Conservation (phyloP, 2,888 invertebrate genomes). For the Scaptomyza polygonia region DNA sequence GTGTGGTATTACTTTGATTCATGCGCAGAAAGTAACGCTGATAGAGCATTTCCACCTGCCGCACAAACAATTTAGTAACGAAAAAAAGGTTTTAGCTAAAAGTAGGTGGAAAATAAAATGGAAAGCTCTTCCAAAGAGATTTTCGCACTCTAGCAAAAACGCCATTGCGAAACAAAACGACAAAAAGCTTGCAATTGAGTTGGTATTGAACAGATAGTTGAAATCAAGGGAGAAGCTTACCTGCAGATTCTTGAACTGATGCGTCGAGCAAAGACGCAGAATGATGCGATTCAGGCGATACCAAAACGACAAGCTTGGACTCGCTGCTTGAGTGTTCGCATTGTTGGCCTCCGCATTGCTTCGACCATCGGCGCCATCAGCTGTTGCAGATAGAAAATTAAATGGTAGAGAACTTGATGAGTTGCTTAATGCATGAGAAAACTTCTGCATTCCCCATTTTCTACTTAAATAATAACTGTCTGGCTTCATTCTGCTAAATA, state of each 20-base stretch:
- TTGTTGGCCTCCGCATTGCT: conserved; percentile 81
- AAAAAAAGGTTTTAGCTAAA: conserved; percentile 9
- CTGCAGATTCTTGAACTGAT: conserved; percentile 92
- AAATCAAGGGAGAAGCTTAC: conserved; percentile 85
- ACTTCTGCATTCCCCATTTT: neutral
- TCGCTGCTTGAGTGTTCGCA: conserved; percentile 58
- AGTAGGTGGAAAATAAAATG: conserved; percentile 7
- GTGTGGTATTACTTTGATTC: conserved; percentile 96
- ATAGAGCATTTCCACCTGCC: conserved; percentile 95
- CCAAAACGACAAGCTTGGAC: conserved; percentile 85
- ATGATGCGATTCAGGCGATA: conserved; percentile 85
- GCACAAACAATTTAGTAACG: conserved; percentile 3
- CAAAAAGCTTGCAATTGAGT: conserved; percentile 50
- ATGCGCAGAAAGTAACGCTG: conserved; percentile 96
- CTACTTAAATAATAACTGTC: neutral
- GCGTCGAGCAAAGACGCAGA: conserved; percentile 88
- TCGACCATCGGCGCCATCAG: conserved; percentile 75
- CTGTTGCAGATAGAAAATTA: too few species aligned
- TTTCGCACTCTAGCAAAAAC: too few species aligned
- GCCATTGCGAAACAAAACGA: too few species aligned
- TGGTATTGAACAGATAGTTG: conserved; percentile 3
- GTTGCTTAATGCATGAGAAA: neutral
- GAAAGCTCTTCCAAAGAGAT: conserved; percentile 7
- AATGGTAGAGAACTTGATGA: neutral
- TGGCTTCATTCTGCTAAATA: neutral